Percentiles rank a stretch among this genome's conserved stretches.
Evolutionary conservation across 2,888 invertebrate genomes (phyloP).

Genomic region (Hypercompe scribonia): DNA sequence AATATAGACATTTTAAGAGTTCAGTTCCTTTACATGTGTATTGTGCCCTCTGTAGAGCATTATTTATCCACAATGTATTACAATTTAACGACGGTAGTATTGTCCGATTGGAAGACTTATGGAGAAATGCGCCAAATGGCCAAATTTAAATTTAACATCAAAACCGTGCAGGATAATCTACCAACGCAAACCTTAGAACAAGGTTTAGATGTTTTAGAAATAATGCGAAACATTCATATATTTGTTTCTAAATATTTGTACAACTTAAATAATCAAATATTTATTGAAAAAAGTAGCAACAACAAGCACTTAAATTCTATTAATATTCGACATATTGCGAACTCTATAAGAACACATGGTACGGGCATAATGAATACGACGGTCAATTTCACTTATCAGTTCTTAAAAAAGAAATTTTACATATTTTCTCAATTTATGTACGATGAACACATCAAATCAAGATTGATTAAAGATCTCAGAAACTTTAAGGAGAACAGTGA

Average conservation of each 20-base stretch:
- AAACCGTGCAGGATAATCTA: conserved; percentile 95
- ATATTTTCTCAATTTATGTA: conserved; percentile 98
- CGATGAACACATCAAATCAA: conserved; percentile 98
- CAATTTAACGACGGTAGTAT: conserved; percentile 97
- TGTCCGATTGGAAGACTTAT: conserved; percentile 99
- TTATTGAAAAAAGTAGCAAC: conserved; percentile 95
- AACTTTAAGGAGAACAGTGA: conserved; percentile 92
- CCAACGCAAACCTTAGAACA: conserved; percentile 99
- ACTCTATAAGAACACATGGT: conserved; percentile 98
- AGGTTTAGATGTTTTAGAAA: conserved; percentile 98
- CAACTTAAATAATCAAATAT: conserved; percentile 98
- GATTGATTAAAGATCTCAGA: conserved; percentile 95
- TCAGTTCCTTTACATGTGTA: conserved; percentile 86
- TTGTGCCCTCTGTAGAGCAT: conserved; percentile 92
- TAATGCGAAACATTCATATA: conserved; percentile 98
- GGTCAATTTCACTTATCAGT: conserved; percentile 97
- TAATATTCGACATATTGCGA: conserved; percentile 97
- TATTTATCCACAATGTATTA: conserved; percentile 98
- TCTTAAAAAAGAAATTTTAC: conserved; percentile 96
- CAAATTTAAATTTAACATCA: conserved; percentile 92
- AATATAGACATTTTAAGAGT: conserved; percentile 85
- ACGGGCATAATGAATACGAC: conserved; percentile 98
- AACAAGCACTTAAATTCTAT: conserved; percentile 98
- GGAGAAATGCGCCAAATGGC: conserved; percentile 98
- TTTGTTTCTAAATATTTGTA: conserved; percentile 98